Evolutionary conservation across 2,113 vertebrate genomes (phyloP).

Genomic region (Nanger granti): DNA sequence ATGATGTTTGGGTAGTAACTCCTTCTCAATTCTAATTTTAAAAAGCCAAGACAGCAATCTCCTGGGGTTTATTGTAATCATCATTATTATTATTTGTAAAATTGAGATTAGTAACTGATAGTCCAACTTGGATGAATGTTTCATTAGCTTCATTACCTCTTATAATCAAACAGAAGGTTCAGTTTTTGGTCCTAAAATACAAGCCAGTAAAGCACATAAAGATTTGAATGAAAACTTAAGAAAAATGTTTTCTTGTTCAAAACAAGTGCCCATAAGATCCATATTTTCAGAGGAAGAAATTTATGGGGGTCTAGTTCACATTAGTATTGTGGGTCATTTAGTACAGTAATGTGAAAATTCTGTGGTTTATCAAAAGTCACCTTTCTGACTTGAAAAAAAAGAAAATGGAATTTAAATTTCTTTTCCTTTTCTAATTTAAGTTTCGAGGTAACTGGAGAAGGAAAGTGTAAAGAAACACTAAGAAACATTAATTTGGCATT

Average conservation of each 20-base stretch:
- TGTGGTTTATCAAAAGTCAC: background rate
- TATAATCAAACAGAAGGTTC: background rate
- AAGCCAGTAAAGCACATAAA: background rate
- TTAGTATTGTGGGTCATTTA: background rate
- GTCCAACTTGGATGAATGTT: background rate
- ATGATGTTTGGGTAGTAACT: background rate
- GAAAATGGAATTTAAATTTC: background rate
- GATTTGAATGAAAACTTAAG: background rate
- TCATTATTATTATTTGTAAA: background rate
- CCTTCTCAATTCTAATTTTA: slow-evolving; percentile 15
- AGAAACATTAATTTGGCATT: background rate
- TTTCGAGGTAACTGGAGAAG: background rate
- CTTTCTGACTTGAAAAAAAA: background rate
- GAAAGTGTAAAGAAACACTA: background rate
- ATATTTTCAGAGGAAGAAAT: background rate
- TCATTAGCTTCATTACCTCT: background rate
- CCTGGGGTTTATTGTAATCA: background rate
- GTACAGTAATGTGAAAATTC: background rate
- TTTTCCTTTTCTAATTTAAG: background rate
- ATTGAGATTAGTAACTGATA: background rate
- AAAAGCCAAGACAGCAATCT: background rate
- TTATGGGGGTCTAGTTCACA: background rate
- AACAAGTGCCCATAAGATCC: background rate
- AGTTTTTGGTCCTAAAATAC: background rate
- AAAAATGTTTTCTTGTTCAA: background rate